Conservation (phyloP, 2,888 invertebrate species). For the Tetheella fluctuosa region DNA sequence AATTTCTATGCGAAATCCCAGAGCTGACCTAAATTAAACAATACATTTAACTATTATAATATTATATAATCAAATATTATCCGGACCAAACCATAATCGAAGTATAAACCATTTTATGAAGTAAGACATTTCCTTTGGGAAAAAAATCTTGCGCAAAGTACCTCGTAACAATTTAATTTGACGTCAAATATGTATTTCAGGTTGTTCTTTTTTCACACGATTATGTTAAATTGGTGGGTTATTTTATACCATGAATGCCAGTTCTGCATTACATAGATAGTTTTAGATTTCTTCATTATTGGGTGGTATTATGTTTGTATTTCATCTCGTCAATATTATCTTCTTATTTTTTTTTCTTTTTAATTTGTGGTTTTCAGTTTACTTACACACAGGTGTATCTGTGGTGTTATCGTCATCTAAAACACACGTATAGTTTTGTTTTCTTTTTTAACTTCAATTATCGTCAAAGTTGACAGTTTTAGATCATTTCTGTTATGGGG, state of each 20-base stretch:
- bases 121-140: constrained; percentile 18
- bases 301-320: not conserved
- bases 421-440: too few species aligned
- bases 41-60: not conserved
- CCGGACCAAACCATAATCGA: not conserved
- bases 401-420: too few species aligned
- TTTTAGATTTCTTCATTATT: not conserved
- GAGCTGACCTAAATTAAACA: too few species aligned
- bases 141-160: constrained; percentile 19
- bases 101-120: not conserved
- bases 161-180: constrained; percentile 16
- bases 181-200: constrained; percentile 16
- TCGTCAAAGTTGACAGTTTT: too few species aligned
- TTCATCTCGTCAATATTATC: too few species aligned
- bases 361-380: too few species aligned
- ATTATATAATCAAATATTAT: not conserved
- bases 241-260: constrained; percentile 10
- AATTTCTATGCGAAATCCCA: not conserved
- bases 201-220: constrained; percentile 20
- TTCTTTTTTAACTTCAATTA: too few species aligned
- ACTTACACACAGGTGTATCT: too few species aligned
- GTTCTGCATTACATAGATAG: not conserved
- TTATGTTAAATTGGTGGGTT: constrained; percentile 15
- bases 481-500: too few species aligned
- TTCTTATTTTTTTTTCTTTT: too few species aligned